A percentile compares a stretch with the other conserved stretches of the same genome.
phyloP scores from a whole-genome alignment of 1,140 invertebrate species.

The Penaeus chinensis region DNA sequence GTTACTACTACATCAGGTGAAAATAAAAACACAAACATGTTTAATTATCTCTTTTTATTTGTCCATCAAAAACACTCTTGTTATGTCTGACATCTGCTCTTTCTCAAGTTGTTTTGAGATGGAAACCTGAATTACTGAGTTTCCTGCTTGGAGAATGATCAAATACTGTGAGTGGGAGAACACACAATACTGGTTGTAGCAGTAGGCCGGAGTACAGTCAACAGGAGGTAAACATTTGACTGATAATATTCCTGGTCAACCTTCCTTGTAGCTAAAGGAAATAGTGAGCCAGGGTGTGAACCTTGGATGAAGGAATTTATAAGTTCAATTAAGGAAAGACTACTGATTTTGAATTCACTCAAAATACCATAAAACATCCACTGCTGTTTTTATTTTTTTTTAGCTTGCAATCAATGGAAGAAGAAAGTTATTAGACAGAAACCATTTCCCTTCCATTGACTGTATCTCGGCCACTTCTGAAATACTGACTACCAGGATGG shows the following conservation, averaged over 20 bases:
- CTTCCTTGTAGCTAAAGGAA: too few relatives aligned
- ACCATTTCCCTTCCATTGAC: background rate
- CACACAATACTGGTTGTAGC: constrained; percentile 43
- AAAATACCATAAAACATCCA: too few relatives aligned
- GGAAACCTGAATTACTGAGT: constrained; percentile 31
- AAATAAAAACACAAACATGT: background rate
- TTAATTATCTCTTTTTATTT: constrained; percentile 37
- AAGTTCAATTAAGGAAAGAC: too few relatives aligned
- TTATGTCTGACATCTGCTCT: constrained; percentile 44
- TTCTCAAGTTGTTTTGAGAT: constrained; percentile 32
- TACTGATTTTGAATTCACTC: too few relatives aligned
- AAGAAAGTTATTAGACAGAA: background rate
- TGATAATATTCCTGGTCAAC: too few relatives aligned
- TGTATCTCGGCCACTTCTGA: constrained; percentile 36
- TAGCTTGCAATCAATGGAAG: background rate
- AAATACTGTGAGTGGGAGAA: constrained; percentile 44
- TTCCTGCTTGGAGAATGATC: constrained; percentile 31
- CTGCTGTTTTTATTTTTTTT: too few relatives aligned
- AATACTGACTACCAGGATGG: constrained; percentile 50
- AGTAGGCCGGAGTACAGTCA: constrained; percentile 34
- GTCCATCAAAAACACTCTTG: constrained; percentile 56
- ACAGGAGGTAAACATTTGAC: background rate
- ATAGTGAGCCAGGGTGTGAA: too few relatives aligned
- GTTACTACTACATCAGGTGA: background rate
- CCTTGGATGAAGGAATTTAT: too few relatives aligned